Evolutionary conservation across 2,113 vertebrate species (phyloP), one percentile per base, ranked within the genome.

Genomic region (Aspiorhynchus laticeps): DNA sequence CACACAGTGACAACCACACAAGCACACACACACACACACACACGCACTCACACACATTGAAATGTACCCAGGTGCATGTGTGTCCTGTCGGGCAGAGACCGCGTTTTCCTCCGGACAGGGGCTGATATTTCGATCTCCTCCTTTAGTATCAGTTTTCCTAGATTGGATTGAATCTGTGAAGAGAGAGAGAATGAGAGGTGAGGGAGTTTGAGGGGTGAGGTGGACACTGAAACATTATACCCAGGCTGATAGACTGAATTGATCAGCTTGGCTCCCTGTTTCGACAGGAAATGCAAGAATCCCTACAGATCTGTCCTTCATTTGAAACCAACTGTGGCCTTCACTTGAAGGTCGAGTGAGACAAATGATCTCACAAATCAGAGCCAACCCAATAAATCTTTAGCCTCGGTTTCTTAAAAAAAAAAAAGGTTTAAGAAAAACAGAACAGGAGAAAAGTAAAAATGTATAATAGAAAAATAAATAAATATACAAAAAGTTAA

Each of bases 141-240:
- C 91, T 97, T 98, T 91, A 99, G 92, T 90, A 99, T 97, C 93
- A 99, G 91, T 90, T 97, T 98, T 21, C 97, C 98, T 21, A 99
- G 92, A 91, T 99, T 99, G 59, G 97, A 99, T 93, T 97, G 96
- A 87, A 99, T 96, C 98, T 99, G 91, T 65, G 4, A 46, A 86
- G 43, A 81, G 28, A 84, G 33, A 81, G 73, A 51, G n/a, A 41
- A 38, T 48, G 21, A 81, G 33, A 46, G 14, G 46, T 53, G 41
- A 65, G 69, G 51, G 31, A 53, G 14, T 19, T 21, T 19, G 24
- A 9, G 24, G 61, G 26, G 48, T 77, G 31, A 53, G 79, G 59
- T 77, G 74, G 53, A 80, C 21, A 71, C n/a, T 17, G 69, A 43
- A 71, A 73, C 56, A 41, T 15, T 61, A 83, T 10, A 71, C 46